phyloP scores from a whole-genome alignment of 1,140 invertebrate genomes.

The Cyphomyrmex costatus region DNA sequence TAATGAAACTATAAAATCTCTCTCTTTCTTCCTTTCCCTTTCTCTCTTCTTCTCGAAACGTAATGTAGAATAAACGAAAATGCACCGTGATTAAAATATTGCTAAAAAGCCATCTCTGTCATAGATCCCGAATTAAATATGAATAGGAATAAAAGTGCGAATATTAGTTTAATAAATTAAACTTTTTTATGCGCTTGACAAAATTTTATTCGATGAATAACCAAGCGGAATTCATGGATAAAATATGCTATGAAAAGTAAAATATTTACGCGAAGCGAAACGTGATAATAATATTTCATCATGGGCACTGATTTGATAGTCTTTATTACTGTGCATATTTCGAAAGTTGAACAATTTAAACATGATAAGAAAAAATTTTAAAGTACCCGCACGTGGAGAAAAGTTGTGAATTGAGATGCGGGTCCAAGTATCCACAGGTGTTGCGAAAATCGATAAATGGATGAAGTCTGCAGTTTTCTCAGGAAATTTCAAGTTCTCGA shows the following conservation, averaged over 20 bases:
- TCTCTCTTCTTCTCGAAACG: background rate
- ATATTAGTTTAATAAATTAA: constrained; percentile 31
- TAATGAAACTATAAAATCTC: constrained; percentile 17
- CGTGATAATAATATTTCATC: background rate
- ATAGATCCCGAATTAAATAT: background rate
- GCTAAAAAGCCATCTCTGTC: background rate
- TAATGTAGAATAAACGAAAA: constrained; percentile 19
- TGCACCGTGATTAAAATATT: constrained; percentile 29
- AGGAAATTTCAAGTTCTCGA: constrained; percentile 31
- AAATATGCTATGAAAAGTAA: background rate
- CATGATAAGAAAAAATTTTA: background rate
- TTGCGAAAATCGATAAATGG: constrained; percentile 29
- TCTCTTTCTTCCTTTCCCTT: background rate
- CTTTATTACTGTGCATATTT: constrained; percentile 3
- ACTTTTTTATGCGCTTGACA: background rate
- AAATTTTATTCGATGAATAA: constrained; percentile 27
- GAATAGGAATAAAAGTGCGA: constrained; percentile 20
- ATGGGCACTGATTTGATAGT: background rate
- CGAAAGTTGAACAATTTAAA: constrained; percentile 37
- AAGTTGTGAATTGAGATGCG: constrained; percentile 22
- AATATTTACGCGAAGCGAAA: background rate
- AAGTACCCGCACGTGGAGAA: background rate
- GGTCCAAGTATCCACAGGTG: background rate
- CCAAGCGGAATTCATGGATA: background rate
- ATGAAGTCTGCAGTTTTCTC: background rate